Base-by-base conservation (phyloP, 2,888 invertebrate genomes). In the Alitta virens region DNA sequence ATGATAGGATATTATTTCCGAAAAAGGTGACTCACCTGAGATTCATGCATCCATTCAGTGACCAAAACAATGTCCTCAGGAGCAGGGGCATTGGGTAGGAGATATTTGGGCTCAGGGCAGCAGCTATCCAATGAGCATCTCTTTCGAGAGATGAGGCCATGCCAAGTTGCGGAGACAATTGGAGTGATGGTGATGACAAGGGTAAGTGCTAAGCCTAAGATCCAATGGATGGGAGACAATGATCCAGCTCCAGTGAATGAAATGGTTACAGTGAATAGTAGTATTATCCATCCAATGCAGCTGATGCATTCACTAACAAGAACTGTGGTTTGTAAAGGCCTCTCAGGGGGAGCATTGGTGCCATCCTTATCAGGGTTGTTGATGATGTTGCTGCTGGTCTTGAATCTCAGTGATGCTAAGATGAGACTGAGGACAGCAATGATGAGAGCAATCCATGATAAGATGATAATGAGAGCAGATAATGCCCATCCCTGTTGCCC, bases 401-500 rank as follows among this genome's bases (percentile, higher is more conserved):
- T 59, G 52, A 50, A 59, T 14, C 59, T 50, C 33, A 59, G 14
- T 1, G 59, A 59, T n/a, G 51, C 52, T 2, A 59, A 23, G 1
- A 51, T 24, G 18, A 60, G n/a, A 1, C 43, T 54, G 12, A 54
- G 26, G 53, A 54, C 33, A 5, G 60, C 40, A 12, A 53, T 25
- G 18, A 23, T 42, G 2, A 60, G 16, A 21, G 50, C 53, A 18
- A 60, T 53, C 53, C 60, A 60, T 25, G 52, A 26, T 43, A 60
- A n/a, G 5, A 54, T 24, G 5, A 60, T 24, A 25, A 60, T 52
- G 18, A 60, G 54, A 9, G 60, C 18, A 1, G 60, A 60, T 25
- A 54, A 53, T 1, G 60, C 60, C 60, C 60, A 60, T 1, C 60
- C 54, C 18, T 54, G 53, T 52, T 60, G 53, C 2, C 60, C 60